Percentiles rank a stretch among this genome's conserved stretches.
These are phyloP conservation scores for Phorcus lineatus DNA, from an alignment of 2,888 invertebrate genomes.

Conservation along the genomic window DNA sequence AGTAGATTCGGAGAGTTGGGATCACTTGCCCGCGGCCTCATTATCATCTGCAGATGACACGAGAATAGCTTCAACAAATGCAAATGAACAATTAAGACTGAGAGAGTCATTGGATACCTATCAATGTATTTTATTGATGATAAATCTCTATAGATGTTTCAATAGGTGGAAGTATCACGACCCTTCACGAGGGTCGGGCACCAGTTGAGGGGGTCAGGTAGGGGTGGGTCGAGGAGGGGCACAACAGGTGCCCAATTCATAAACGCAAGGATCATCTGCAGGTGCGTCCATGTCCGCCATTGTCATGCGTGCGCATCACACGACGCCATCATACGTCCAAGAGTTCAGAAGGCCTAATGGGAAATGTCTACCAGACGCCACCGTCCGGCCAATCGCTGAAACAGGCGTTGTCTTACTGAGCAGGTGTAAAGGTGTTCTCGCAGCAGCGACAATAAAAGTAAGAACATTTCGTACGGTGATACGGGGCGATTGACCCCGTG, in stretches of 20 bases:
- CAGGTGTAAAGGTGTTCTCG: neutral
- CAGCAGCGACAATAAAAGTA: neutral
- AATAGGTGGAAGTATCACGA: too few relatives aligned
- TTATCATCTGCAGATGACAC: too few relatives aligned
- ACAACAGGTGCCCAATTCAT: neutral
- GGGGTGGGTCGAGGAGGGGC: neutral
- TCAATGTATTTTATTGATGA: too few relatives aligned
- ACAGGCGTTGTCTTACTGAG: neutral
- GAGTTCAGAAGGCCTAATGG: neutral
- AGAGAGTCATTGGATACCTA: too few relatives aligned
- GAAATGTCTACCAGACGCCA: neutral
- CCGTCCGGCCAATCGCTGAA: neutral
- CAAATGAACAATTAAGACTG: too few relatives aligned
- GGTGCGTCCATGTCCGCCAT: neutral
- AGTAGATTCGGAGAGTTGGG: too few relatives aligned
- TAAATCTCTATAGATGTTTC: too few relatives aligned
- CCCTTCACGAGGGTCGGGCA: too few relatives aligned
- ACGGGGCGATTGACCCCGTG: neutral
- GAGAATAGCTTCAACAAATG: too few relatives aligned
- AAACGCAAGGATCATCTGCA: neutral
- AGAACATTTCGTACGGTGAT: neutral
- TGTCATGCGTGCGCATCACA: conserved; percentile 4
- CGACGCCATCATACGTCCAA: neutral
- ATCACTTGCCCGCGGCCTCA: too few relatives aligned
- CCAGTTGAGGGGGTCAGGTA: too few relatives aligned